Percentiles rank a stretch among this genome's conserved stretches.
These are phyloP conservation scores for Andrena praecox DNA, from an alignment of 2,888 invertebrate species.

Conservation along the genomic window DNA sequence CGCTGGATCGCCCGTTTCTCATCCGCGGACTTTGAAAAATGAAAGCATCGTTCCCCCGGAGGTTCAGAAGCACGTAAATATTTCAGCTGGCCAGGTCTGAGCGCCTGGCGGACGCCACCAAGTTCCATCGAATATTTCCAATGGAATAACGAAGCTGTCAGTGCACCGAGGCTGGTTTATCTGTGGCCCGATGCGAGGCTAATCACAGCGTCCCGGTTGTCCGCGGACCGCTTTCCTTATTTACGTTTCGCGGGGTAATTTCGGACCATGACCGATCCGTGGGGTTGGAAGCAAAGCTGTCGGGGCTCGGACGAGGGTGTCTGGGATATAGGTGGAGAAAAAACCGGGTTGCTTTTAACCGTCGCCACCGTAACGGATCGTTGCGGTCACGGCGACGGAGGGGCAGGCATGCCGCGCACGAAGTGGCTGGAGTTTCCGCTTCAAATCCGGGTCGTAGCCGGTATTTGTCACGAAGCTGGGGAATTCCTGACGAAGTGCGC, in stretches of 20 bases:
- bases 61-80: conserved; percentile 34
- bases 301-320: not conserved
- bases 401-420: conserved; percentile 48
- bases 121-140: conserved; percentile 11
- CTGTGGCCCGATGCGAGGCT: conserved; percentile 6
- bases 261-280: not conserved
- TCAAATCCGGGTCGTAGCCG: conserved; percentile 59
- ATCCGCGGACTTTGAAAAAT: conserved; percentile 9
- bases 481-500: conserved; percentile 56
- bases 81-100: not conserved
- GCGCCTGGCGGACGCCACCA: not conserved
- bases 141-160: not conserved
- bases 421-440: conserved; percentile 42
- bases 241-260: conserved; percentile 1
- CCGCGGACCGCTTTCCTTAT: conserved; percentile 4
- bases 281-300: not conserved
- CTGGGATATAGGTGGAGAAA: not conserved
- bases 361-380: conserved; percentile 48
- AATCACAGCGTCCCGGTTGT: conserved; percentile 15
- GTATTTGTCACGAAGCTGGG: conserved; percentile 61
- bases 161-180: not conserved
- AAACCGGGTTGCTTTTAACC: conserved; percentile 21
- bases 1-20: not conserved
- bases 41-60: conserved; percentile 1
- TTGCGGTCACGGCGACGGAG: conserved; percentile 33